Base-by-base conservation (phyloP, 2,888 invertebrate genomes). In the Xanthia togata region DNA sequence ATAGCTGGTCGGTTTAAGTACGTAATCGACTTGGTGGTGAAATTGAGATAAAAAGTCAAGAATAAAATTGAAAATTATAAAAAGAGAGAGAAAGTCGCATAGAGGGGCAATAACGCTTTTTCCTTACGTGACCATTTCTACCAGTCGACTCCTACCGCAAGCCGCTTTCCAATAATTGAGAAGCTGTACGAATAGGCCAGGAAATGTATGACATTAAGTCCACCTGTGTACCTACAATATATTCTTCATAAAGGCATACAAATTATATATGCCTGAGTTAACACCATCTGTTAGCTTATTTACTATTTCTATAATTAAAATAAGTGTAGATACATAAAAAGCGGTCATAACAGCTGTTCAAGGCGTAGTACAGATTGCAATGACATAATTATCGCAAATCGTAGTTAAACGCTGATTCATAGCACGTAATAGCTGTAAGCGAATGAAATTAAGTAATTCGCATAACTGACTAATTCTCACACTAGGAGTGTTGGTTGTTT, bases 341-440 rank as follows among this genome's bases (percentile, higher is more conserved):
- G 6, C 41, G 26, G 55, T 44, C 3, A 26, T 3, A 69, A 65
- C 75, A 64, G 47, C 67, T 69, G 81, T 76, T 69, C 83, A 82
- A 75, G 83, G 75, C 41, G 59, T 31, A 50, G 5, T n/a, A 20
- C 41, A 63, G 62, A 68, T 80, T 55, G 81, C 75, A 80, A 76
- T 81, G 81, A 83, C 83, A 83, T 82, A 79, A 83, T 69, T 65
- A 53, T 62, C 26, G 70, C n/a, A 50, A 65, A 57, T 53, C 23
- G 4, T 59, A 50, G 60, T 59, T 73, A 75, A 75, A 50, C 59
- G 23, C 38, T 74, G 71, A 71, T 70, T 70, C 69, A 74, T 26
- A 60, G 6, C 31, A 35, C 60, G 26, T 69, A 76, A 60, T 65
- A 31, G 35, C 20, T 50, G 8, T 53, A 3, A 47, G n/a, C 41